Evolutionary conservation across 2,113 vertebrate genomes (phyloP), one percentile per base, ranked within the genome.

Genomic region (Notothenia rossii): DNA sequence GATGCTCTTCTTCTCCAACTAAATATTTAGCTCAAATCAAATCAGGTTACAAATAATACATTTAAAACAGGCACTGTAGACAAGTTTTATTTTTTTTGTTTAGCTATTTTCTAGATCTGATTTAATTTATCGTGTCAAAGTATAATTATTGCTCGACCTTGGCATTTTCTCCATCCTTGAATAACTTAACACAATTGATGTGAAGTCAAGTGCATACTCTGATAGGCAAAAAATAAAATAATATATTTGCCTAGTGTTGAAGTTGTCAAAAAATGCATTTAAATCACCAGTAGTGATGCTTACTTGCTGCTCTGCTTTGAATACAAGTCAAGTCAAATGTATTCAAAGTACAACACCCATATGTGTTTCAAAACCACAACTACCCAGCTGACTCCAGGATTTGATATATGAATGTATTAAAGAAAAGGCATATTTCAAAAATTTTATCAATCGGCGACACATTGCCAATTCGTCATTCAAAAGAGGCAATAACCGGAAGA

Each of bases 291-390:
- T 43, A 75, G 45, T 36, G 18, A 61, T 51, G 50, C 46, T 61
- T 49, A 53, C 45, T 67, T 20, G 1, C 65, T 36, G 49, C 33
- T 81, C 74, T 82, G 50, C 49, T 90, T 81, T 89, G 83, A 80
- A 85, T 86, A 84, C 71, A 68, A 88, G 56, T 79, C 36, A 50
- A 75, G 71, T 83, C 76, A 91, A 89, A 87, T 76, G 7, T 58
- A 89, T 88, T 85, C 78, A 90, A 92, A 93, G 84, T 48, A 10
- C 15, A 70, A 40, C n/a, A 75, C 75, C 43, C 49, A 62, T 75
- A 77, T 72, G 7, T 2, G 14, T 72, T 75, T 60, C 6, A 2
- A 68, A 48, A 53, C 69, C 25, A 56, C 50, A 59, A 62, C 70
- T 62, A 22, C 75, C 46, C 64, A 86, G 67, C 59, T 71, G 78